Conservation (phyloP, 2,113 vertebrate species). For the Python bivittatus region DNA sequence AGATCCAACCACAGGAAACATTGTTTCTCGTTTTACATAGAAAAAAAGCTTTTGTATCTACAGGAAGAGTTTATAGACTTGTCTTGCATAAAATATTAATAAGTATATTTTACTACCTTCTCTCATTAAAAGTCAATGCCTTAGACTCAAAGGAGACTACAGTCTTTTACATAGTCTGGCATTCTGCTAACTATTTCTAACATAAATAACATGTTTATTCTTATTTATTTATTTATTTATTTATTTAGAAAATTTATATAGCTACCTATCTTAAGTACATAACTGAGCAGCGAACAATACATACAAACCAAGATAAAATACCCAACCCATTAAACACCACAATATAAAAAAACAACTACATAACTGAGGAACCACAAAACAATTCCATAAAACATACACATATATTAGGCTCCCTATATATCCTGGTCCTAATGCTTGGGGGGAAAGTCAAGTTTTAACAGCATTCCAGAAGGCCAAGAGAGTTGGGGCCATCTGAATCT, state of each 20-base stretch:
- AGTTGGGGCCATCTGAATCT: too few species aligned
- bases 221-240: neutral
- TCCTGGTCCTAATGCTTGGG: neutral
- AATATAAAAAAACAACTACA: neutral
- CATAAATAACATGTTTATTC: slow-evolving; percentile 10
- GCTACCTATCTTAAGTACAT: neutral
- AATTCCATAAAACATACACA: neutral
- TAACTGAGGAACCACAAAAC: neutral
- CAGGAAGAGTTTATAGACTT: slow-evolving; percentile 51
- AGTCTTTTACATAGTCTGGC: slow-evolving; percentile 21
- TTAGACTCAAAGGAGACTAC: slow-evolving; percentile 40
- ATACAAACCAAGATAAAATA: neutral
- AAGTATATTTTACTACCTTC: slow-evolving; percentile 30
- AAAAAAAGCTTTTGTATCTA: slow-evolving; percentile 19
- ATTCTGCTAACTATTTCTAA: neutral
- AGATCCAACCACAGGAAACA: slow-evolving; percentile 52
- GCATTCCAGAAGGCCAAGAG: too few species aligned
- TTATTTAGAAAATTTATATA: neutral
- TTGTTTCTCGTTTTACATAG: slow-evolving; percentile 39
- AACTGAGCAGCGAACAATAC: neutral
- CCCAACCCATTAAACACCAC: neutral
- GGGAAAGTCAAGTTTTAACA: too few species aligned
- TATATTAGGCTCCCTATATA: neutral
- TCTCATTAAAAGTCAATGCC: slow-evolving; percentile 53
- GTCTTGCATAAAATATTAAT: slow-evolving; percentile 64